Evolutionary conservation across 2,113 vertebrate species (phyloP).

Genomic region (Ceyx margarethae): DNA sequence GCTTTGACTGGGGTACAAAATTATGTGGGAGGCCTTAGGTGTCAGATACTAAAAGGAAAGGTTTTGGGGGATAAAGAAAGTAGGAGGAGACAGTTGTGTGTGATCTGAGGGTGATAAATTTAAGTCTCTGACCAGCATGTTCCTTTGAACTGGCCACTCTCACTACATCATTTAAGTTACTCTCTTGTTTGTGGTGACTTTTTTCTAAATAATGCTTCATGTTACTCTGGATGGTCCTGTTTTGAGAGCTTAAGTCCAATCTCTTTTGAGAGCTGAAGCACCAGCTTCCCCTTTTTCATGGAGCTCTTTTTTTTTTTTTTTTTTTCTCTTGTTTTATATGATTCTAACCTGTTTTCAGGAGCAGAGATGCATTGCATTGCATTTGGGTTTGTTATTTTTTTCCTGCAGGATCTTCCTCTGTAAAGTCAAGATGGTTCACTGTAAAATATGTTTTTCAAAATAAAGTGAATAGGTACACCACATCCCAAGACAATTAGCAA

Average conservation of each 20-base stretch:
- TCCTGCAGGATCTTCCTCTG: not conserved
- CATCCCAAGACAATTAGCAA: not conserved
- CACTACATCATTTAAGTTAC: not conserved
- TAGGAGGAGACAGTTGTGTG: not conserved
- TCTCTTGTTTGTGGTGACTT: not conserved
- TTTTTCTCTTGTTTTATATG: not conserved
- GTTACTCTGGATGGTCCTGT: not conserved
- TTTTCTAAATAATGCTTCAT: not conserved
- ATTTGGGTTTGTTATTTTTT: not conserved
- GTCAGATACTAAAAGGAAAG: not conserved
- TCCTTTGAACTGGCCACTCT: not conserved
- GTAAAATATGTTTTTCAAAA: not conserved
- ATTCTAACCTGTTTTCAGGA: not conserved
- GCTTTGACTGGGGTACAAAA: not conserved
- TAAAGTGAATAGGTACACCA: not conserved
- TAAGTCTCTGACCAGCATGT: not conserved
- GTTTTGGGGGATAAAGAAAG: not conserved
- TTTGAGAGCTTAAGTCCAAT: not conserved
- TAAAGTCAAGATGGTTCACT: rapidly evolving
- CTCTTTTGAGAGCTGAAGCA: not conserved
- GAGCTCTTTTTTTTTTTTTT: not conserved
- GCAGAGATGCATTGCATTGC: not conserved
- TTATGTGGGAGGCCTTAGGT: not conserved
- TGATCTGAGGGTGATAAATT: not conserved
- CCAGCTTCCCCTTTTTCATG: not conserved